Conservation (phyloP, 2,888 invertebrate species). For the Anagyrus pseudococci region DNA sequence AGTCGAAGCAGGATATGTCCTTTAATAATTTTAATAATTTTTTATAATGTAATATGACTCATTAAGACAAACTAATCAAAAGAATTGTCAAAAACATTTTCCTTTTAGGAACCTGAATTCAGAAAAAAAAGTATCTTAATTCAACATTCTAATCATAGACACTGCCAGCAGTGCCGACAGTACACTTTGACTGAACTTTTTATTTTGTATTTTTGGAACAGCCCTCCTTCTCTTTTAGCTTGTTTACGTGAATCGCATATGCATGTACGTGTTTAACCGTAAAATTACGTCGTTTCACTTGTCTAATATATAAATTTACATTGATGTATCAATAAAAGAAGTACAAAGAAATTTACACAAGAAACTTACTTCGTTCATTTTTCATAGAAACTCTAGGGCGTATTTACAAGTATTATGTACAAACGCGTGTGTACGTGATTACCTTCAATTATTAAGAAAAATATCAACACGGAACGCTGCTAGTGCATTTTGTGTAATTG, state of each 20-base stretch:
- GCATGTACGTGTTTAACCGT: constrained; percentile 6
- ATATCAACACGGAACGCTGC: constrained; percentile 51
- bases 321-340: constrained; percentile 47
- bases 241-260: neutral
- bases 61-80: neutral
- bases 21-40: neutral
- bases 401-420: constrained; percentile 58
- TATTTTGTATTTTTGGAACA: constrained; percentile 13
- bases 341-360: constrained; percentile 58
- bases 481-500: constrained; percentile 13
- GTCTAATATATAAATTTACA: constrained; percentile 38
- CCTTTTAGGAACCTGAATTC: neutral
- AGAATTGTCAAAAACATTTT: no score
- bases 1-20: no score
- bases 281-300: constrained; percentile 3
- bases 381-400: constrained; percentile 53
- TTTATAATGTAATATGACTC: constrained; percentile 1
- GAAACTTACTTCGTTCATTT: constrained; percentile 50
- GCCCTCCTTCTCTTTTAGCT: constrained; percentile 27
- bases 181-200: constrained; percentile 18
- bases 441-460: constrained; percentile 49
- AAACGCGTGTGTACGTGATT: constrained; percentile 43
- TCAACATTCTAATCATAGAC: constrained; percentile 37
- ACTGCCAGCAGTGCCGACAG: constrained; percentile 56
- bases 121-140: neutral